A percentile compares a stretch with the other conserved stretches of the same genome.
Evolutionary conservation across 1,140 invertebrate genomes (phyloP).

Genomic region (Drosophila guanche): DNA sequence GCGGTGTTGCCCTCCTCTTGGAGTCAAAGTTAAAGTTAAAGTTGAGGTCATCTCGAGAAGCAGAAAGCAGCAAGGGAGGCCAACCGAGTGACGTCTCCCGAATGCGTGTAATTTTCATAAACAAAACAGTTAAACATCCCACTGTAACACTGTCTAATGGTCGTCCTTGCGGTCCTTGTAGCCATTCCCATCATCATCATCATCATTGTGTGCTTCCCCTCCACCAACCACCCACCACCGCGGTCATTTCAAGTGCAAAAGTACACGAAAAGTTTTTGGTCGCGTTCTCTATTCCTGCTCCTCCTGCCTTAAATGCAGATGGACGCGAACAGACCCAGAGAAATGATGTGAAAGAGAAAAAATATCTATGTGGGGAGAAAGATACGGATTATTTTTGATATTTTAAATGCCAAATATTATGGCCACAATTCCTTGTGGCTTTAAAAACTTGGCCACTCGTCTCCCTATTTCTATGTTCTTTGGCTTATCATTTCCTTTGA

Average conservation of each 20-base stretch:
- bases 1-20: neutral
- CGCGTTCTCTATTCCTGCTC: neutral
- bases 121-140: slow-evolving; percentile 66
- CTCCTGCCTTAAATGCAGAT: slow-evolving; percentile 12
- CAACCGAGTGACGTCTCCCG: slow-evolving; percentile 2
- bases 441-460: too few relatives aligned
- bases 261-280: slow-evolving; percentile 36
- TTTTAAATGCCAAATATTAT: slow-evolving; percentile 4
- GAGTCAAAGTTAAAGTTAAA: slow-evolving; percentile 10
- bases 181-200: slow-evolving; percentile 3
- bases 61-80: slow-evolving; percentile 31
- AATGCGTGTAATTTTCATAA: slow-evolving; percentile 65
- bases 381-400: neutral
- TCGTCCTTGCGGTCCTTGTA: neutral
- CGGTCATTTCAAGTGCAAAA: slow-evolving; percentile 61
- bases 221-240: neutral
- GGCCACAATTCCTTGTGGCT: too few relatives aligned
- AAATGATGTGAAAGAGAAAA: neutral
- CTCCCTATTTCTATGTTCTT: too few relatives aligned
- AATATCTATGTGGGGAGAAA: neutral
- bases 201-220: slow-evolving; percentile 1
- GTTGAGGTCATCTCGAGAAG: slow-evolving; percentile 13
- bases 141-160: slow-evolving; percentile 50
- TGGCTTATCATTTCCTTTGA: too few relatives aligned
- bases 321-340: neutral